These are phyloP conservation scores for Atherinomorus stipes DNA, from an alignment of 2,113 vertebrate genomes.

Conservation along the genomic window DNA sequence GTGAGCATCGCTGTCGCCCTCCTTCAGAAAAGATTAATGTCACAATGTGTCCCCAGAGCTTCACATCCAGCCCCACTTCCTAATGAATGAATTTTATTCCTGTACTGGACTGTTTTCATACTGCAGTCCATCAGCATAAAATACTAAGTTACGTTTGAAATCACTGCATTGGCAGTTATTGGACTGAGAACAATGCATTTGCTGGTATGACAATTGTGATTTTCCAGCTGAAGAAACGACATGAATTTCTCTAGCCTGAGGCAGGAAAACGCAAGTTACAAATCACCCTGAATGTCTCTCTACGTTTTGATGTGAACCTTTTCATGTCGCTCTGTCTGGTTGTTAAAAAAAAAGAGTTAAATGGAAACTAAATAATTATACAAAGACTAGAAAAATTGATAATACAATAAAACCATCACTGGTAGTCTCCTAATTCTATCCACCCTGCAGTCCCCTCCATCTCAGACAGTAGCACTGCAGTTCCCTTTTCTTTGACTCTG, in stretches of 20 bases:
- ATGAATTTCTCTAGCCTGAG: slow-evolving; percentile 45
- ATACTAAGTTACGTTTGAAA: slow-evolving; percentile 32
- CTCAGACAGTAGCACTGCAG: slow-evolving; percentile 6
- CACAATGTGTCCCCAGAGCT: slow-evolving; percentile 13
- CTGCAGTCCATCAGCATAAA: slow-evolving; percentile 53
- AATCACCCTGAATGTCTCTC: neutral
- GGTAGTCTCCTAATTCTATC: too few species aligned
- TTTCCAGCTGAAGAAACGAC: slow-evolving; percentile 21
- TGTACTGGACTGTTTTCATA: slow-evolving; percentile 24
- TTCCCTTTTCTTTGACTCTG: slow-evolving; percentile 24
- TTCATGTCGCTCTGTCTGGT: neutral
- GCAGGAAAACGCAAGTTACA: slow-evolving; percentile 31
- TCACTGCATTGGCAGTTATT: slow-evolving; percentile 18
- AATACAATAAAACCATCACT: neutral
- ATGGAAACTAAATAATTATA: neutral
- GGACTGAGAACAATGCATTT: slow-evolving; percentile 11
- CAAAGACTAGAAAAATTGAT: neutral
- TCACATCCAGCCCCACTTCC: neutral
- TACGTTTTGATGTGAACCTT: neutral
- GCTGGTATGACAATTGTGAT: slow-evolving; percentile 26
- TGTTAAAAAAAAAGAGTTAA: neutral
- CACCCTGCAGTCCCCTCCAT: slow-evolving; percentile 15
- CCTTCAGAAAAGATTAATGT: slow-evolving; percentile 30
- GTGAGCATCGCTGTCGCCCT: neutral
- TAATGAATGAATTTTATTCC: slow-evolving; percentile 27